These are phyloP conservation scores for Lepidochrysops patricia DNA, from an alignment of 2,888 invertebrate genomes.

Conservation along the genomic window DNA sequence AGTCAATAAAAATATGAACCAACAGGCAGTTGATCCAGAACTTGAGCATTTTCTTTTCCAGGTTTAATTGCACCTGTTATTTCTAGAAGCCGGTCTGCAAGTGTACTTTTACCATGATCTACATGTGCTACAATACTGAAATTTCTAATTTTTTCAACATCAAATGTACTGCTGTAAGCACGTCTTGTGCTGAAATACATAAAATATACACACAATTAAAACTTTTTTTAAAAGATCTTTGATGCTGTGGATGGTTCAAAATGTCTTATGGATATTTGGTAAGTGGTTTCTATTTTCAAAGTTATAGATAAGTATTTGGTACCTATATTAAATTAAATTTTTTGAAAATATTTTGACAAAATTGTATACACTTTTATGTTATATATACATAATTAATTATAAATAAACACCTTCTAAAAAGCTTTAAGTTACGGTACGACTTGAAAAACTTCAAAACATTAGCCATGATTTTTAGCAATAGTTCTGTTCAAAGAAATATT, in stretches of 20 bases:
- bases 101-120: conserved; percentile 98
- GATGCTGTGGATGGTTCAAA: no score
- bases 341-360: no score
- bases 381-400: not conserved
- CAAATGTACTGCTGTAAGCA: conserved; percentile 23
- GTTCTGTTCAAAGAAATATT: not conserved
- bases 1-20: conserved; percentile 14
- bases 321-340: no score
- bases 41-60: conserved; percentile 79
- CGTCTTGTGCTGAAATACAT: not conserved
- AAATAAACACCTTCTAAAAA: not conserved
- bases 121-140: conserved; percentile 99
- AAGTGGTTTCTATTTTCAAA: no score
- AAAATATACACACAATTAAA: not conserved
- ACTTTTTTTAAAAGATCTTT: no score
- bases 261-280: no score
- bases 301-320: not conserved
- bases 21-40: conserved; percentile 84
- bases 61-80: conserved; percentile 86
- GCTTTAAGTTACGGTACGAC: not conserved
- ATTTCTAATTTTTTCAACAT: conserved; percentile 81
- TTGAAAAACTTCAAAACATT: not conserved
- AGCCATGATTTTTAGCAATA: not conserved
- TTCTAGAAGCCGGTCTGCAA: conserved; percentile 96
- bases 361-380: no score